These are phyloP conservation scores for Melanotaenia maccullochi DNA, from an alignment of 2,797 vertebrate species.

Conservation along the genomic window DNA sequence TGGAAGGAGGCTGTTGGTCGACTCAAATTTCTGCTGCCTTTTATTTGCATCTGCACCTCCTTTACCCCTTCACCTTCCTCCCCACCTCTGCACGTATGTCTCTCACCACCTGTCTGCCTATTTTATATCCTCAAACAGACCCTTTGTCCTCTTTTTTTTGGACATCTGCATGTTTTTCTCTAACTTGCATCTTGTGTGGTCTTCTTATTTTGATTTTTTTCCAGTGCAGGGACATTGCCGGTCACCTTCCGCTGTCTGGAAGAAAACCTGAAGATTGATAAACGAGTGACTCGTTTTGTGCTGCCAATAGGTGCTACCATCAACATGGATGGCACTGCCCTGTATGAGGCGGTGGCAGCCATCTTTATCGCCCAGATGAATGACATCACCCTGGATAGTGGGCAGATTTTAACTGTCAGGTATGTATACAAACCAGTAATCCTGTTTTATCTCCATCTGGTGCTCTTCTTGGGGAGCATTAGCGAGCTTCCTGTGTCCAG, in stretches of 20 bases:
- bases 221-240: conserved; percentile 86
- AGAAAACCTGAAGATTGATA: conserved; percentile 88
- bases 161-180: conserved; percentile 7
- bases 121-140: conserved; percentile 39
- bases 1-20: conserved; percentile 40
- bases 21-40: conserved; percentile 56
- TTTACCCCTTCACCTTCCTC: conserved; percentile 26
- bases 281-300: conserved; percentile 87
- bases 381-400: conserved; percentile 82
- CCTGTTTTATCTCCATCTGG: neutral
- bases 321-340: conserved; percentile 90
- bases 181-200: neutral
- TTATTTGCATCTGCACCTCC: conserved; percentile 11
- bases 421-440: conserved; percentile 35
- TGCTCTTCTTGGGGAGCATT: neutral
- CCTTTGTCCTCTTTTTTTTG: conserved; percentile 11
- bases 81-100: conserved; percentile 43
- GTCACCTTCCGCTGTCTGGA: conserved; percentile 90
- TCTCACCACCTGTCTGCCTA: conserved; percentile 59
- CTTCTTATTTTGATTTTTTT: neutral
- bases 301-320: conserved; percentile 89
- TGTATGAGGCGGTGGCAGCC: conserved; percentile 90
- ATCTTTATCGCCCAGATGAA: conserved; percentile 93
- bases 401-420: conserved; percentile 90
- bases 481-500: neutral